Evolutionary conservation across 2,797 vertebrate species (phyloP).

Genomic region (Sebastes reedi): DNA sequence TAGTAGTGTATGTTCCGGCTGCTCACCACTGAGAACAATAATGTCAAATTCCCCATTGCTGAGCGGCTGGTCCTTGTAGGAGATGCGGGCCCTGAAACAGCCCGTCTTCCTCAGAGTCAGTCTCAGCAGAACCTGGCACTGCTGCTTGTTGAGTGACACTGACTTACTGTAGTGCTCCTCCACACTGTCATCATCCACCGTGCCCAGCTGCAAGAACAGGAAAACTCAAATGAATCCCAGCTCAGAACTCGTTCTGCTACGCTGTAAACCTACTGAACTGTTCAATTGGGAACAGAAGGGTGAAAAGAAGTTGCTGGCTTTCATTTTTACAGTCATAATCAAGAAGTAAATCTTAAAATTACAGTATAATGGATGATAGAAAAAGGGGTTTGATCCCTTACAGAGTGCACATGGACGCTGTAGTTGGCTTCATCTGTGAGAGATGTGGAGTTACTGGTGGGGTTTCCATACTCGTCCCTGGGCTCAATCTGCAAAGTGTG

Average conservation of each 20-base stretch:
- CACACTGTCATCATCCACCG: conserved; percentile 88
- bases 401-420: conserved; percentile 89
- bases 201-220: conserved; percentile 85
- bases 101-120: conserved; percentile 91
- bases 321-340: not conserved
- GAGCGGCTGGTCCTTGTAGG: conserved; percentile 93
- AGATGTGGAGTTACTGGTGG: conserved; percentile 93
- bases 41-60: conserved; percentile 98
- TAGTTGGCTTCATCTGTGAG: conserved; percentile 94
- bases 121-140: conserved; percentile 91
- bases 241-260: conserved; percentile 1
- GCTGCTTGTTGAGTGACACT: conserved; percentile 90
- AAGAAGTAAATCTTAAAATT: not conserved
- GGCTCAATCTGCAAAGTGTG: conserved; percentile 97
- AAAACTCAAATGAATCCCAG: conserved; percentile 15
- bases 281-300: not conserved
- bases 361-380: not conserved
- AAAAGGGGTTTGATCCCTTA: conserved; percentile 70
- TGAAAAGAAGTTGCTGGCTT: conserved; percentile 1
- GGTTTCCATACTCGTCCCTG: conserved; percentile 97
- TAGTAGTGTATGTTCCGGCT: not conserved
- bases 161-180: conserved; percentile 89
- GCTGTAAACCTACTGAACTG: not conserved
- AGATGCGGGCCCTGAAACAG: conserved; percentile 93
- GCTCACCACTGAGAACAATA: conserved; percentile 97